These are phyloP conservation scores for Gonioctena quinquepunctata DNA, from an alignment of 1,140 invertebrate genomes.

Conservation along the genomic window DNA sequence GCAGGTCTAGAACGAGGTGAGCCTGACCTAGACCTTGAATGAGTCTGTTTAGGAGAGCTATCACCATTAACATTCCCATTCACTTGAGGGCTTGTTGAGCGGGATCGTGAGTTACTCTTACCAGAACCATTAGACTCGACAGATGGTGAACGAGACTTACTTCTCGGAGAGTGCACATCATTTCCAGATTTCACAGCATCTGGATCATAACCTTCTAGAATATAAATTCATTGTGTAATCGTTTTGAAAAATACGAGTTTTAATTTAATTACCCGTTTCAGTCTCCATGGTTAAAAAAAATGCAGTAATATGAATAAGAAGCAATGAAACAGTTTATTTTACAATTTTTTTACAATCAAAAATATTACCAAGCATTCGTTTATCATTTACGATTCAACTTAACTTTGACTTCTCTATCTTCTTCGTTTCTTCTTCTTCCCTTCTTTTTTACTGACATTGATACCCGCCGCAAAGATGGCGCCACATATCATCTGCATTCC, in stretches of 20 bases:
- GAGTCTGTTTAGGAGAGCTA: neutral
- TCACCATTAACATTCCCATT: neutral
- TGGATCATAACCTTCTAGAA: constrained; percentile 24
- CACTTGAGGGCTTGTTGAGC: constrained; percentile 4
- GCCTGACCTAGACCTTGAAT: constrained; percentile 44
- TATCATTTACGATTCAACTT: no score
- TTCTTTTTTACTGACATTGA: no score
- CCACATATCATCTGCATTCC: no score
- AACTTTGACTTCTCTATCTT: no score
- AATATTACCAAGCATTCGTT: no score
- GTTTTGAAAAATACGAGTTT: neutral
- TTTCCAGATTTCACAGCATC: constrained; percentile 8
- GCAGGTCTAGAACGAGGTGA: constrained; percentile 46
- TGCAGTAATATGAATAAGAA: no score
- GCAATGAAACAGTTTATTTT: no score
- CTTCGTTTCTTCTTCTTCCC: no score
- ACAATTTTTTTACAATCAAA: no score
- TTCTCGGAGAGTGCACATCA: neutral
- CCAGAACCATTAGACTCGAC: constrained; percentile 8
- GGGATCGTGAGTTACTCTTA: constrained; percentile 18
- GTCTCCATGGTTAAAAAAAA: neutral
- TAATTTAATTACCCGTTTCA: neutral
- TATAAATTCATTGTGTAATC: neutral
- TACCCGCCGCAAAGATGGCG: no score
- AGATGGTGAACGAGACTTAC: constrained; percentile 17